Conservation (phyloP, 2,797 vertebrate genomes). For the Pogoniulus pusillus region DNA sequence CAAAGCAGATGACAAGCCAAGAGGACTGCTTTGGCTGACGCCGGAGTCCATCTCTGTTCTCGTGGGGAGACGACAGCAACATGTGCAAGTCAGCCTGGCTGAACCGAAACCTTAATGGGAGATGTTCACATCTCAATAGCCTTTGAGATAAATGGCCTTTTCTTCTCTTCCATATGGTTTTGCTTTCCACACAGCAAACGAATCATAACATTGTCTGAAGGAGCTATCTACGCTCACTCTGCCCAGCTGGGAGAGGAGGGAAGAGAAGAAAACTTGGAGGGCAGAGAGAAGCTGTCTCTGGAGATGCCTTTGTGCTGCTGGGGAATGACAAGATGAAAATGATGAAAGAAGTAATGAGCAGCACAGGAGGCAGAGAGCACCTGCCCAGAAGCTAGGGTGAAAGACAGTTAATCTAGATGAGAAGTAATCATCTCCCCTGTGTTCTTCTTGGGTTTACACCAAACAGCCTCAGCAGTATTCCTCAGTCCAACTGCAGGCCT, state of each 20-base stretch:
- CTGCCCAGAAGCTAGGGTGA: background rate
- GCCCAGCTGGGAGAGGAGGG: background rate
- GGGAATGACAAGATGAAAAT: background rate
- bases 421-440: background rate
- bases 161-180: conserved; percentile 44
- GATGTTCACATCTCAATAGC: conserved; percentile 32
- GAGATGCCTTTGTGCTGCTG: background rate
- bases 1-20: background rate
- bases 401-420: background rate
- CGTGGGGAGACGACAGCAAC: conserved; percentile 16
- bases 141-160: conserved; percentile 26
- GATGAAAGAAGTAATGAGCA: background rate
- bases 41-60: background rate
- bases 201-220: background rate
- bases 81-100: conserved; percentile 13
- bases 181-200: background rate
- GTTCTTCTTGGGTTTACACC: background rate
- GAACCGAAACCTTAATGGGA: background rate
- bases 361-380: background rate
- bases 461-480: background rate
- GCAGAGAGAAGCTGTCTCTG: background rate
- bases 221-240: background rate
- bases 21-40: background rate
- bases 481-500: background rate
- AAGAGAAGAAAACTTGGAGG: background rate